Percentiles rank a stretch among this genome's conserved stretches.
Evolutionary conservation across 1,140 invertebrate genomes (phyloP).

Genomic region (Drosophila persimilis): DNA sequence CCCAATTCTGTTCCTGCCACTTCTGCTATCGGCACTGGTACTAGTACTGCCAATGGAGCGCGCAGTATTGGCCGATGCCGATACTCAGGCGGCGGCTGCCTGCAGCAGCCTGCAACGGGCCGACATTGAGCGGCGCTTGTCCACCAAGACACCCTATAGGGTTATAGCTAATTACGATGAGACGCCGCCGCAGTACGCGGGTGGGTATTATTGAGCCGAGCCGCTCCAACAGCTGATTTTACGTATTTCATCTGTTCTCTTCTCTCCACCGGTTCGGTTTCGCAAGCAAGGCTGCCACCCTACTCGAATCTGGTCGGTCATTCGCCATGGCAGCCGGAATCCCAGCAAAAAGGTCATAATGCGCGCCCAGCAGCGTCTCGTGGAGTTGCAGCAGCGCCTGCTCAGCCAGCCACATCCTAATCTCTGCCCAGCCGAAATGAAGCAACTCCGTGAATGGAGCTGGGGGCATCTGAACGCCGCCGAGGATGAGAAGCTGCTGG

Average conservation of each 20-base stretch:
- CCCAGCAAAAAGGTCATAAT: conserved; percentile 85
- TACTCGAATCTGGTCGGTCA: conserved; percentile 86
- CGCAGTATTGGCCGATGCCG: too few relatives aligned
- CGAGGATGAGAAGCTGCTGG: conserved; percentile 85
- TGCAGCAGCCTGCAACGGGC: conserved; percentile 45
- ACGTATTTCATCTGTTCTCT: conserved; percentile 11
- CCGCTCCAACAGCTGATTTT: conserved; percentile 48
- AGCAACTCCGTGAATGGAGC: conserved; percentile 85
- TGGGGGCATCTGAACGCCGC: conserved; percentile 71
- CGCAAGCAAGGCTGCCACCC: conserved; percentile 84
- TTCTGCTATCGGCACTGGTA: conserved; percentile 33
- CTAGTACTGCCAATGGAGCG: conserved; percentile 13
- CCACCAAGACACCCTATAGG: conserved; percentile 86
- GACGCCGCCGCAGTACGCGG: conserved; percentile 83
- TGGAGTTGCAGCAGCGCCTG: conserved; percentile 84
- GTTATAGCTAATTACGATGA: conserved; percentile 85
- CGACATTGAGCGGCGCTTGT: conserved; percentile 82
- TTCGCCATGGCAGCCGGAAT: conserved; percentile 88
- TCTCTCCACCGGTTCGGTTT: conserved; percentile 33
- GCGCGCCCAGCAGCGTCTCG: conserved; percentile 84
- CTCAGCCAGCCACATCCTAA: conserved; percentile 66
- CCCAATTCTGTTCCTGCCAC: not conserved
- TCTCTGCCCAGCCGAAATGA: conserved; percentile 76
- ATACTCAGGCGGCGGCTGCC: conserved; percentile 17
- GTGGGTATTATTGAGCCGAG: conserved; percentile 79